Base-by-base conservation (phyloP, 2,113 vertebrate genomes). In the Ictalurus furcatus region DNA sequence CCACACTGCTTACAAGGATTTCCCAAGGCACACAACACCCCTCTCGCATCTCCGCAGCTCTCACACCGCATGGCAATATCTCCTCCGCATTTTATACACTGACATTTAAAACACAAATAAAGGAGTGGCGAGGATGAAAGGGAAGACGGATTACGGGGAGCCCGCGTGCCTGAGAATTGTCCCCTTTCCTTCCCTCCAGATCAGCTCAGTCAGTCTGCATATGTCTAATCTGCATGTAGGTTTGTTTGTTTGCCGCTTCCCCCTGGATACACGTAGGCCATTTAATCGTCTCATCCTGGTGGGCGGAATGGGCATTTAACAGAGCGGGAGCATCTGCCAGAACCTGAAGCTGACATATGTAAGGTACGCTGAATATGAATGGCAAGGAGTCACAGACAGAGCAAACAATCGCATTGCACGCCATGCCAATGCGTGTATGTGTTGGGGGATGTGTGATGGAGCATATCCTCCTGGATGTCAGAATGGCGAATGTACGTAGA, bases 81-180 rank as follows among this genome's bases (percentile, higher is more conserved):
- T 91, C 88, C 69, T 91, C 89, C 90, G 90, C 92, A 91, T 95
- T 91, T 95, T 94, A 94, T 94, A 95, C 95, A 93, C 94, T 96
- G 95, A 96, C 95, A 96, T 96, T 96, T 96, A 93, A 93, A 96
- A 96, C 95, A 95, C 95, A 96, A 96, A 96, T 96, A 96, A 96
- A 95, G 93, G 93, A 95, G 93, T 91, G 91, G 90, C 91, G 83
- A 73, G 71, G 94, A 95, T 93, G 93, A 92, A 92, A 91, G 93
- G 93, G 92, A 90, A 92, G 85, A 91, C 91, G 94, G 95, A 95
- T 95, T 96, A 95, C 90, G 85, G 92, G n/a, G 23, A 89, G 93
- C 93, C 92, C 91, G 82, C 52, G 90, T 91, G 91, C 93, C 85
- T 93, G 92, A 93, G 92, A 94, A 93, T 94, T 93, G 93, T 94